Evolutionary conservation across 2,797 vertebrate species (phyloP).

Genomic region (Labeo calbasu): DNA sequence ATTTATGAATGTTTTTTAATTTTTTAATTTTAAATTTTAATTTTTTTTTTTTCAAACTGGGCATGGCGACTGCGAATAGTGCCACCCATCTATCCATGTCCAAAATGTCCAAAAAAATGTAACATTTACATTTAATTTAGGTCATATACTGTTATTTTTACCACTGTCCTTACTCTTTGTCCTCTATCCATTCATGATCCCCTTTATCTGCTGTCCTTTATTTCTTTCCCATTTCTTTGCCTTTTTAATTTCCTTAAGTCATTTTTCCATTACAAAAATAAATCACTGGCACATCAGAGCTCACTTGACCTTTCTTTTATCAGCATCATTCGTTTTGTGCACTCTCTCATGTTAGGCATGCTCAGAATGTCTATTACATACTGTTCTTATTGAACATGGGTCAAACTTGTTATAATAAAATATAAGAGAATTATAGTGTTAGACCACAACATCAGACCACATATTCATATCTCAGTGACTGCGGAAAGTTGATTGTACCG

Average conservation of each 20-base stretch:
- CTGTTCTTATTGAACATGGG: not conserved
- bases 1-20: no score
- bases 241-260: conserved; percentile 19
- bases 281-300: not conserved
- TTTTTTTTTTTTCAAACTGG: not conserved
- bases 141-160: not conserved
- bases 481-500: not conserved
- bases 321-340: not conserved
- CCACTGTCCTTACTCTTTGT: not conserved
- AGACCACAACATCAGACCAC: not conserved
- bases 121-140: not conserved
- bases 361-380: not conserved
- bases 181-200: not conserved
- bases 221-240: not conserved
- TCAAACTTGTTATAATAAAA: not conserved
- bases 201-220: not conserved
- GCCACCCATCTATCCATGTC: not conserved
- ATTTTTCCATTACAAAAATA: conserved; percentile 32
- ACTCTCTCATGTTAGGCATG: not conserved
- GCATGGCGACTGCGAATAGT: not conserved
- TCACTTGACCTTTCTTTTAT: not conserved
- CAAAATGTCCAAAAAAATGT: not conserved
- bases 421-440: not conserved
- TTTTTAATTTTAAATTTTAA: no score
- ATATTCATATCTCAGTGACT: not conserved